Evolutionary conservation across 2,888 invertebrate species (phyloP).

Genomic region (Amorpha juglandis): DNA sequence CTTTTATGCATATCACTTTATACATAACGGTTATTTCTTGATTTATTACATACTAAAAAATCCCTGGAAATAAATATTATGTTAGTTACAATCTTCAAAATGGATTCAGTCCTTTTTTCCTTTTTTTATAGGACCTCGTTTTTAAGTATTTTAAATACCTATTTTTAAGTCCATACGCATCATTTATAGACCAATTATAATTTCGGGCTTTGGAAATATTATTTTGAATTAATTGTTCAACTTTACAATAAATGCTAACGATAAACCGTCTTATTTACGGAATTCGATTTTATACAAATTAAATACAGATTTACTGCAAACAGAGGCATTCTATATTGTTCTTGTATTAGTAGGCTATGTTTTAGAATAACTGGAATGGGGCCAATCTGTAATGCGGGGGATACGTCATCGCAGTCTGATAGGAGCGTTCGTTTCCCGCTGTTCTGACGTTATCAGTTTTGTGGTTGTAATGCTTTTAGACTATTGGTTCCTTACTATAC

Average conservation of each 20-base stretch:
- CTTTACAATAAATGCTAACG: neutral
- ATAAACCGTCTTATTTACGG: slow-evolving; percentile 10
- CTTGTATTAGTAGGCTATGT: slow-evolving; percentile 27
- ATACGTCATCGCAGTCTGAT: slow-evolving; percentile 12
- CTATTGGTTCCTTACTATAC: neutral
- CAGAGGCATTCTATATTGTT: slow-evolving; percentile 26
- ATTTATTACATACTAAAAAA: too few relatives aligned
- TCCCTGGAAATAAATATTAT: too few relatives aligned
- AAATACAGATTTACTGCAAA: slow-evolving; percentile 25
- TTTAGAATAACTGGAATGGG: slow-evolving; percentile 24
- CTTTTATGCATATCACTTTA: too few relatives aligned
- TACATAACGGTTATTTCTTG: too few relatives aligned
- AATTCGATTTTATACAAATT: too few relatives aligned
- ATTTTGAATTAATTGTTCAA: neutral
- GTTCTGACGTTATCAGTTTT: slow-evolving; percentile 18
- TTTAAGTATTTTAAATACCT: neutral
- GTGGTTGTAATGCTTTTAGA: slow-evolving; percentile 15
- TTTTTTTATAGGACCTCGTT: too few relatives aligned
- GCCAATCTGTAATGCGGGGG: slow-evolving; percentile 20
- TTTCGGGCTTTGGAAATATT: neutral
- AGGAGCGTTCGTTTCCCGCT: slow-evolving; percentile 14
- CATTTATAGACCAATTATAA: too few relatives aligned
- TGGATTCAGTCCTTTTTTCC: too few relatives aligned
- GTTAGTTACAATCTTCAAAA: too few relatives aligned
- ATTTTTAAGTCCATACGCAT: too few relatives aligned